phyloP scores from a whole-genome alignment of 2,888 invertebrate species.

The Chrysolina americana region DNA sequence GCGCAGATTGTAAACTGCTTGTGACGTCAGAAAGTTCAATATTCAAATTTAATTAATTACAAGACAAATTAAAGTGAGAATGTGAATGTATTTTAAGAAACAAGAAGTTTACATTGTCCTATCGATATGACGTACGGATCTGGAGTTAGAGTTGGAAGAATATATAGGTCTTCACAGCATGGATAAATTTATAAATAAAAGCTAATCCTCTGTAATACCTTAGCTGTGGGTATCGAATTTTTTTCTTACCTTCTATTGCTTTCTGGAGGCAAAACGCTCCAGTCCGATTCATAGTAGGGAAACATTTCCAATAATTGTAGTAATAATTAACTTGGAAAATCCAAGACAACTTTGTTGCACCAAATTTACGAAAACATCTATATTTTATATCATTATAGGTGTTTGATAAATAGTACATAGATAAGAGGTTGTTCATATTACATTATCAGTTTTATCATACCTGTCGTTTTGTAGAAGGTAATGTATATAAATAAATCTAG shows the following conservation, averaged over 20 bases:
- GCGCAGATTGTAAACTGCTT: background rate
- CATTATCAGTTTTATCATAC: constrained; percentile 55
- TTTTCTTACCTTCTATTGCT: constrained; percentile 83
- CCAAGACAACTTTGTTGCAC: constrained; percentile 19
- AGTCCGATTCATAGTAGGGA: constrained; percentile 83
- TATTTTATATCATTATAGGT: constrained; percentile 41
- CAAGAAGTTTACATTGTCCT: no score
- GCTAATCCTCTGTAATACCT: no score
- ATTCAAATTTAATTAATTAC: constrained; percentile 3
- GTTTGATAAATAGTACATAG: constrained; percentile 54
- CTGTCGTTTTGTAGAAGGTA: background rate
- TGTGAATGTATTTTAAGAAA: no score
- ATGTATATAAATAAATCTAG: background rate
- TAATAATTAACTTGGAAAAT: constrained; percentile 24
- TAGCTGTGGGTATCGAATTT: background rate
- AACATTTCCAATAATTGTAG: constrained; percentile 67
- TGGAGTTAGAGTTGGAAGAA: background rate
- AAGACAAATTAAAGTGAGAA: no score
- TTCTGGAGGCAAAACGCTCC: constrained; percentile 89
- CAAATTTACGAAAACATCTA: constrained; percentile 31
- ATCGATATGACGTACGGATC: background rate
- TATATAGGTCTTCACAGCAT: no score
- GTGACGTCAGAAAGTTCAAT: constrained; percentile 14
- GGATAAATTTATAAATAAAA: no score
- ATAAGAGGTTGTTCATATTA: constrained; percentile 56